Percentiles rank a stretch among this genome's conserved stretches.
Conservation (phyloP, 2,113 vertebrate genomes). For the Oreochromis spilurus region DNA sequence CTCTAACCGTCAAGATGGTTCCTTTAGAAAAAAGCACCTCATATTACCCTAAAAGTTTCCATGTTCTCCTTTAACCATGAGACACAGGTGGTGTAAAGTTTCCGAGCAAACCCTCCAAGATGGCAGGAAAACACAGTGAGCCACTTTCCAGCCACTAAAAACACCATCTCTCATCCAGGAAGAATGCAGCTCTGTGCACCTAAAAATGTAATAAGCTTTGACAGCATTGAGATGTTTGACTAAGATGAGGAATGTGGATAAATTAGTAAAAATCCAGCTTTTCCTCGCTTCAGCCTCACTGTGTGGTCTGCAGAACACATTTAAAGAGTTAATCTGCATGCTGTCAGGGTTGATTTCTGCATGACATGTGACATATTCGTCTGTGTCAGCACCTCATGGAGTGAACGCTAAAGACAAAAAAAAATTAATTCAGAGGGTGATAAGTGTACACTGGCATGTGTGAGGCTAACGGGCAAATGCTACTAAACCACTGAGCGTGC, state of each 20-base stretch:
- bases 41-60: constrained; percentile 13
- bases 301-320: constrained; percentile 6
- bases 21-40: constrained; percentile 12
- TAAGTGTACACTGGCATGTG: constrained; percentile 32
- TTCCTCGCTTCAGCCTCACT: background rate
- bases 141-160: constrained; percentile 50
- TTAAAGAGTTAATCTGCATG: background rate
- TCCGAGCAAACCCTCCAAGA: constrained; percentile 41
- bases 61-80: constrained; percentile 34
- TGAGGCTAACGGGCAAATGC: background rate
- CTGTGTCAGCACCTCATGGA: constrained; percentile 23
- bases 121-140: constrained; percentile 32
- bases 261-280: background rate
- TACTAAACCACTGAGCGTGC: constrained; percentile 47
- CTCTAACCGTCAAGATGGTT: constrained; percentile 32
- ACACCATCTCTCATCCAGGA: constrained; percentile 51
- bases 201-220: constrained; percentile 48
- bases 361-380: background rate
- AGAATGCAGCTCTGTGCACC: constrained; percentile 43
- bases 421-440: background rate
- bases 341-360: background rate
- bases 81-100: constrained; percentile 43
- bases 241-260: background rate
- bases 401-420: background rate
- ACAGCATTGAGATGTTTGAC: constrained; percentile 33